A percentile compares a stretch with the other conserved stretches of the same genome.
These are phyloP conservation scores for Lapara coniferarum DNA, from an alignment of 2,888 invertebrate genomes.

Conservation along the genomic window DNA sequence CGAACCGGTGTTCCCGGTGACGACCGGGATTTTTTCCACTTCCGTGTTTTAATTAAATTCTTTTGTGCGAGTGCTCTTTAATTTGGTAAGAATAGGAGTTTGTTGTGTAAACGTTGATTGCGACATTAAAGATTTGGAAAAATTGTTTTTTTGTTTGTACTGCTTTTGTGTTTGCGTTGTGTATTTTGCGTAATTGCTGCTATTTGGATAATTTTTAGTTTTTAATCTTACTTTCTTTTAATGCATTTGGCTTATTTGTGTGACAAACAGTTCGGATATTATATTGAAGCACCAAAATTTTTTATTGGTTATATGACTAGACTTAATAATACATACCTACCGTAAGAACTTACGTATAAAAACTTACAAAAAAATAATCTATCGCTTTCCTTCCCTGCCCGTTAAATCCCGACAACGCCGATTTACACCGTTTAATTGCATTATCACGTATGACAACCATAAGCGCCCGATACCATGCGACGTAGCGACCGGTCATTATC, in stretches of 20 bases:
- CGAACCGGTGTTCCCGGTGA: constrained; percentile 20
- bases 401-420: not conserved
- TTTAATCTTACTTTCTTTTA: not conserved
- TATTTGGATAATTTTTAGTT: not conserved
- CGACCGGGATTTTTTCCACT: constrained; percentile 19
- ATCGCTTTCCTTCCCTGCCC: no score
- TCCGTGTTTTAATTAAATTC: constrained; percentile 24
- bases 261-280: not conserved
- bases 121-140: constrained; percentile 16
- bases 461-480: constrained; percentile 40
- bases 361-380: no score
- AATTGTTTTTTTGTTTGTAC: not conserved
- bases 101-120: constrained; percentile 25
- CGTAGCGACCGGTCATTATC: constrained; percentile 51
- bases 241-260: not conserved
- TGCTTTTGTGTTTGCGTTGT: constrained; percentile 14
- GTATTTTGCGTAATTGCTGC: constrained; percentile 24
- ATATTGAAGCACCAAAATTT: not conserved
- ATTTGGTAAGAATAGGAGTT: constrained; percentile 23
- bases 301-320: not conserved
- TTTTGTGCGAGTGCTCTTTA: constrained; percentile 22
- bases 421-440: constrained; percentile 11
- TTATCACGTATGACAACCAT: constrained; percentile 11
- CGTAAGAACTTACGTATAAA: no score
- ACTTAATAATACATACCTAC: no score